phyloP scores from a whole-genome alignment of 2,113 vertebrate species.

The Tichodroma muraria region DNA sequence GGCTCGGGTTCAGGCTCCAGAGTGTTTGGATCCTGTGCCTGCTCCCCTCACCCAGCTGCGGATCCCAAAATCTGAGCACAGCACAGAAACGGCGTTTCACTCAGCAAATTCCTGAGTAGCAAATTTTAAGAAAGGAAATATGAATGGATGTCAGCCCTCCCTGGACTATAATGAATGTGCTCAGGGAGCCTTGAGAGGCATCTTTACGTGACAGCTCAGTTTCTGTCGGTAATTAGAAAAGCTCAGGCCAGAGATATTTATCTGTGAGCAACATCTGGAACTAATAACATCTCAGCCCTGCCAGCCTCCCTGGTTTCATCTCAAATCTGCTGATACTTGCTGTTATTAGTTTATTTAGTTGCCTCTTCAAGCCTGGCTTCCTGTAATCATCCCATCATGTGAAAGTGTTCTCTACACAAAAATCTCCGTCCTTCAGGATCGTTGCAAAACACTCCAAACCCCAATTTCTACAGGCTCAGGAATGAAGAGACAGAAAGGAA shows the following conservation, averaged over 20 bases:
- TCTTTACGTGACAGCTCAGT: neutral
- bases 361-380: neutral
- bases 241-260: constrained; percentile 8
- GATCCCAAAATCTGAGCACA: neutral
- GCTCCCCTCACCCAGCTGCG: neutral
- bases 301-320: constrained; percentile 20
- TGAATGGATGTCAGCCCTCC: neutral
- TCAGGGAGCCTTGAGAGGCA: neutral
- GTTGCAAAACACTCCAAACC: neutral
- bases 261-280: constrained; percentile 8
- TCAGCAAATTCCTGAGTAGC: neutral
- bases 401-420: neutral
- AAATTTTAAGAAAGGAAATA: neutral
- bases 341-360: constrained; percentile 2
- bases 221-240: constrained; percentile 27
- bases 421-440: neutral
- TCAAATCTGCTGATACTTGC: constrained; percentile 24
- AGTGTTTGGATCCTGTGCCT: neutral
- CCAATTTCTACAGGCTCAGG: neutral
- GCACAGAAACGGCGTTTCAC: neutral
- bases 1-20: neutral
- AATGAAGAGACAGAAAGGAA: neutral
- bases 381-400: neutral
- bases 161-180: neutral
- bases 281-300: neutral